Percentiles rank a stretch among this genome's conserved stretches.
Conservation (phyloP, 1,140 invertebrate species). For the Eubasilissa regina region DNA sequence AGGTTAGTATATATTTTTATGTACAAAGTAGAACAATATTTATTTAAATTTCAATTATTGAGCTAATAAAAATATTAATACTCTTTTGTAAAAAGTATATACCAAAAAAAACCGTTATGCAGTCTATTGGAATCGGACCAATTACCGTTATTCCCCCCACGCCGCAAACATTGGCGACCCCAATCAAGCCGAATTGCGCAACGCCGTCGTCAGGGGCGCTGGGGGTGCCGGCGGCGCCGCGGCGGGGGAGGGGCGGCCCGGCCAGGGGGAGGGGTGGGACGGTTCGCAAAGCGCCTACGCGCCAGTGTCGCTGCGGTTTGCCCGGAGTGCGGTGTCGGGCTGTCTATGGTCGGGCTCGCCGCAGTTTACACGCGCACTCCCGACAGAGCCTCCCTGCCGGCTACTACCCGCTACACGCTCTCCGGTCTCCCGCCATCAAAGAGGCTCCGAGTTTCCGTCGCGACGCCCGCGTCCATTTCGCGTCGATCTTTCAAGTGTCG, state of each 20-base stretch:
- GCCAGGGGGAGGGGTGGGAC: slow-evolving; percentile 25
- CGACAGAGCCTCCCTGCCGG: neutral
- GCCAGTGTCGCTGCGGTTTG: slow-evolving; percentile 58
- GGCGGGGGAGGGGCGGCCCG: slow-evolving; percentile 11
- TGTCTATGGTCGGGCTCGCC: slow-evolving; percentile 19
- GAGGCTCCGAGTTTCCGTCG: neutral
- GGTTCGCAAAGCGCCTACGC: slow-evolving; percentile 35
- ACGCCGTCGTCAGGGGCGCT: slow-evolving; percentile 47
- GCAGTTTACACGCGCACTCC: slow-evolving; percentile 41
- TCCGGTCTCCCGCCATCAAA: neutral
- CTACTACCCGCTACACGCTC: neutral
- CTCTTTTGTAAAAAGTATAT: too few relatives aligned
- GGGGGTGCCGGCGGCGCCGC: slow-evolving; percentile 21
- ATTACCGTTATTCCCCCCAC: neutral
- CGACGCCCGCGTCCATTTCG: neutral
- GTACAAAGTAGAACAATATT: too few relatives aligned
- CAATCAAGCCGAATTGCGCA: slow-evolving; percentile 39
- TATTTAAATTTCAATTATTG: too few relatives aligned
- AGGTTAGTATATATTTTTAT: too few relatives aligned
- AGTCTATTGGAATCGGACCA: too few relatives aligned
- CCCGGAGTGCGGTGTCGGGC: slow-evolving; percentile 52
- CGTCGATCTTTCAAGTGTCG: neutral
- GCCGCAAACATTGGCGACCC: neutral
- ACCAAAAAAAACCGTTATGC: too few relatives aligned
- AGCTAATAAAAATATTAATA: too few relatives aligned